Percentiles rank a stretch among this genome's conserved stretches.
Conservation (phyloP, 2,797 vertebrate species). For the Sus cebifrons region DNA sequence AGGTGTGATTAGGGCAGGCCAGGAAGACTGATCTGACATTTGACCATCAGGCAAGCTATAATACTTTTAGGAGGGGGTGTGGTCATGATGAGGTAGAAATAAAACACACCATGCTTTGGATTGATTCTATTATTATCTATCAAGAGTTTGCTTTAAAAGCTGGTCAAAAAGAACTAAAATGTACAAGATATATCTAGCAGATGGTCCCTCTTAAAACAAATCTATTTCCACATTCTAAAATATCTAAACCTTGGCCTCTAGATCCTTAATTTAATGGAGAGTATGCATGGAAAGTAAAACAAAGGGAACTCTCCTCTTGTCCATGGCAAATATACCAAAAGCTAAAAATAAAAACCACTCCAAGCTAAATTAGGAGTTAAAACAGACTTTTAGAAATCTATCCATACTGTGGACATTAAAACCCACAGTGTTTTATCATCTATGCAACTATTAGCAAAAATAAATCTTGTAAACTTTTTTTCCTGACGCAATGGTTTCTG, state of each 20-base stretch:
- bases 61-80: not conserved
- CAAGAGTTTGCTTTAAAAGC: slow-evolving; percentile 8
- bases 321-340: not conserved
- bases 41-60: not conserved
- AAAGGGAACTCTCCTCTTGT: not conserved
- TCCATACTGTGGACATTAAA: not conserved
- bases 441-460: slow-evolving; percentile 35
- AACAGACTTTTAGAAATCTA: slow-evolving; percentile 38
- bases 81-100: slow-evolving; percentile 4
- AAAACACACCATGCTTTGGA: not conserved
- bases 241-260: not conserved
- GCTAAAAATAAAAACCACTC: slow-evolving; percentile 21
- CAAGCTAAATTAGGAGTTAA: slow-evolving; percentile 46
- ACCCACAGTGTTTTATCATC: not conserved
- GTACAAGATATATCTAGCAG: not conserved
- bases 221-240: not conserved
- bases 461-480: slow-evolving; percentile 12
- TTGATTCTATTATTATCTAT: not conserved
- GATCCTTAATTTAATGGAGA: not conserved
- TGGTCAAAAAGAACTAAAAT: slow-evolving; percentile 10
- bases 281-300: not conserved
- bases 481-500: slow-evolving; percentile 21
- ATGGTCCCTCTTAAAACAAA: slow-evolving; percentile 26
- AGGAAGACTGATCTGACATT: not conserved
- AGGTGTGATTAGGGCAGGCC: not conserved